Evolutionary conservation across 2,888 invertebrate genomes (phyloP).

Genomic region (Pyrgus malvae): DNA sequence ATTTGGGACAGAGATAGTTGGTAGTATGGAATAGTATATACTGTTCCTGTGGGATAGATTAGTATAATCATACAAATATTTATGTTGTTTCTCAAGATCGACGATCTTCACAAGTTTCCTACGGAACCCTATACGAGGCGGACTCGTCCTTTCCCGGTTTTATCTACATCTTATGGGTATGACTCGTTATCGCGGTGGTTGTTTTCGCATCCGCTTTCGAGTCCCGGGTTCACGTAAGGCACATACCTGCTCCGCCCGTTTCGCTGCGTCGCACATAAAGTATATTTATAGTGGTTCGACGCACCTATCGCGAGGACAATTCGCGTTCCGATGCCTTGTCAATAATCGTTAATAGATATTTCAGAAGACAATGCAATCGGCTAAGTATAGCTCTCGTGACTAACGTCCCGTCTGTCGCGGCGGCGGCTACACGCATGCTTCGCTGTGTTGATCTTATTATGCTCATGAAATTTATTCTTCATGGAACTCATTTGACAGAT

Average conservation of each 20-base stretch:
- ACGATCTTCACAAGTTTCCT: no score
- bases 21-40: no score
- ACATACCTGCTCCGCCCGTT: slow-evolving; percentile 54
- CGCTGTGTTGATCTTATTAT: slow-evolving; percentile 77
- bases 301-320: slow-evolving; percentile 76
- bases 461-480: slow-evolving; percentile 73
- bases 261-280: slow-evolving; percentile 64
- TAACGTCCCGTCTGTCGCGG: slow-evolving; percentile 66
- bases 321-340: slow-evolving; percentile 81
- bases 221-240: slow-evolving; percentile 36
- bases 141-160: no score
- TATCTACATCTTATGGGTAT: slow-evolving; percentile 14
- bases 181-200: slow-evolving; percentile 9
- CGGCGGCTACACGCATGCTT: slow-evolving; percentile 59
- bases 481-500: slow-evolving; percentile 67
- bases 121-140: no score
- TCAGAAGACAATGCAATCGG: slow-evolving; percentile 80
- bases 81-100: no score
- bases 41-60: no score
- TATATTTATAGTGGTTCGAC: slow-evolving; percentile 80
- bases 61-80: no score
- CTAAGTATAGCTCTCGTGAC: slow-evolving; percentile 77
- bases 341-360: slow-evolving; percentile 82
- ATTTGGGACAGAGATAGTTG: no score
- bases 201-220: slow-evolving; percentile 27